phyloP scores from a whole-genome alignment of 2,113 vertebrate genomes.

The Ailuropoda melanoleuca region DNA sequence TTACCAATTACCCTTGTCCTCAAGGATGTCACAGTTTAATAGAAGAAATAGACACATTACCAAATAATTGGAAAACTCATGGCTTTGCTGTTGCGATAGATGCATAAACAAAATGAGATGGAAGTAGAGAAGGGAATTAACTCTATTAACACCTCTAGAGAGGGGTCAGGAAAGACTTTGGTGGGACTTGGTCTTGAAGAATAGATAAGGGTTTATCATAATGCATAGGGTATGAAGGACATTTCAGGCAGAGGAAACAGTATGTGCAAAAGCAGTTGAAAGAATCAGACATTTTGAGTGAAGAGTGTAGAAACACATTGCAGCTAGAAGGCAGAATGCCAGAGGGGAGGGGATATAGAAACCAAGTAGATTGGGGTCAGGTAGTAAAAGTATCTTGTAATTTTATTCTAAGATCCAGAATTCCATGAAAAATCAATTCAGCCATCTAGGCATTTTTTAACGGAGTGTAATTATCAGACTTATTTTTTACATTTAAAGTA shows the following conservation, averaged over 20 bases:
- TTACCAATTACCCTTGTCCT: background rate
- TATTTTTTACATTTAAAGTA: background rate
- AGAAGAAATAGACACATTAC: background rate
- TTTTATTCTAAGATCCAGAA: background rate
- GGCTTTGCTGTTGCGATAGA: background rate
- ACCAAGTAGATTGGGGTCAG: background rate
- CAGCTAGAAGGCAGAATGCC: background rate
- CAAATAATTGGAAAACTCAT: background rate
- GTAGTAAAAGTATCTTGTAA: background rate
- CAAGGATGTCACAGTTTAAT: background rate
- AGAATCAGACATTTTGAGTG: background rate
- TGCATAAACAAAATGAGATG: background rate
- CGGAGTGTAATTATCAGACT: background rate
- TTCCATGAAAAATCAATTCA: background rate
- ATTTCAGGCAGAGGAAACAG: background rate
- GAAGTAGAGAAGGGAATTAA: background rate
- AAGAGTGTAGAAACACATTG: background rate
- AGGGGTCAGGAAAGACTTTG: background rate
- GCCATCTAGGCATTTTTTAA: background rate
- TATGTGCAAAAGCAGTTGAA: background rate
- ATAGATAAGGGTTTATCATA: background rate
- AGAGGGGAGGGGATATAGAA: background rate
- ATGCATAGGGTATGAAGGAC: background rate
- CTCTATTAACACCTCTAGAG: too few relatives aligned
- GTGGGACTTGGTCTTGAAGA: background rate